Base-by-base conservation (phyloP, 1,140 invertebrate species). In the Zaprionus ghesquierei region DNA sequence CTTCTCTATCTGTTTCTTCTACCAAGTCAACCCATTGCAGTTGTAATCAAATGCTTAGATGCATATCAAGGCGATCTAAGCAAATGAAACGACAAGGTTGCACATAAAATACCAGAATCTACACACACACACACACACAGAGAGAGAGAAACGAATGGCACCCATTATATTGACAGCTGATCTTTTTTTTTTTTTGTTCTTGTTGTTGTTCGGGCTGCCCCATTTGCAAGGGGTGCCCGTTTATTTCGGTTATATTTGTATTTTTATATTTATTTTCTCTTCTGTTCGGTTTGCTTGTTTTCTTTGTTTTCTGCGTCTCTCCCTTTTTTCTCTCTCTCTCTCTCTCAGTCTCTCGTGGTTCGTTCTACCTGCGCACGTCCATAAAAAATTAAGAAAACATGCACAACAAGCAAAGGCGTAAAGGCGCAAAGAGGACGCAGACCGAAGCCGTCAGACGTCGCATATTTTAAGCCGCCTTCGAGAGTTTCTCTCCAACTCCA, bases 381-480 rank as follows among this genome's bases (percentile, higher is more conserved):
- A 82, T 82, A 82, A 82, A 82, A 82, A 82, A 82, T 82, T 78
- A 82, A 82, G 75, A 71, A 82, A 82, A 81, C 79, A 81, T 78
- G 79, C 69, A 78, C 79, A 81, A 66, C 74, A 44, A 27, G 69
- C 59, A 68, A 65, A 64, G 55, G 58, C 55, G 55, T 27, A 63
- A 44, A 60, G 73, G 50, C 58, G 58, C 62, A 66, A 75, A 62
- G 44, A 44, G 59, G 51, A 72, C 56, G 35, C n/a, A 64, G 25
- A 54, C 51, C 51, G 51, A 44, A 64, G 31, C 53, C 61, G 64
- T 69, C 75, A 63, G 44, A 77, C 79, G 59, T 75, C 75, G 79
- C 79, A 82, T 82, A 82, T 82, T 78, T 82, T 75, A 78, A 75
- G 79, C 70, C 61, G 79, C 55, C 63, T 77, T 63, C 64, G 71